Conservation (phyloP, 2,888 invertebrate species). For the Drymonia ruficornis region DNA sequence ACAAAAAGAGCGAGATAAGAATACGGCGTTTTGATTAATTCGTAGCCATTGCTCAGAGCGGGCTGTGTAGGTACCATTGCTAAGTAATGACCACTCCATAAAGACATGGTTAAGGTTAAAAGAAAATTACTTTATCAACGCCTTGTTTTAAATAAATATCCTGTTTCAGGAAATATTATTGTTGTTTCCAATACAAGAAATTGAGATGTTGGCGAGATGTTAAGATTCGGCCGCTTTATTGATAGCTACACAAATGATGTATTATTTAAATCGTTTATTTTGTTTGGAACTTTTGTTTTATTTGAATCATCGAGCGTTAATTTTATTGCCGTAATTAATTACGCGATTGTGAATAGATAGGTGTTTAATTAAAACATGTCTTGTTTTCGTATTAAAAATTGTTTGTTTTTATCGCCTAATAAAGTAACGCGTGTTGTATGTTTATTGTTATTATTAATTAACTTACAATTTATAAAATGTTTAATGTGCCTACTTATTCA, state of each 20-base stretch:
- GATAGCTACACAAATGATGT: conserved; percentile 80
- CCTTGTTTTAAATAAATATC: conserved; percentile 85
- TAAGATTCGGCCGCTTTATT: conserved; percentile 79
- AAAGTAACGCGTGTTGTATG: conserved; percentile 30
- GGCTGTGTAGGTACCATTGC: conserved; percentile 84
- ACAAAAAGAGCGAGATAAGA: conserved; percentile 72
- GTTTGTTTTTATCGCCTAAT: conserved; percentile 35
- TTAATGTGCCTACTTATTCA: conserved; percentile 28
- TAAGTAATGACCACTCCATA: conserved; percentile 85
- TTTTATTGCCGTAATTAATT: conserved; percentile 59
- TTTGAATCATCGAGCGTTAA: conserved; percentile 53
- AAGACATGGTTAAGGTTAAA: conserved; percentile 85
- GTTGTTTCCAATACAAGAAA: conserved; percentile 83
- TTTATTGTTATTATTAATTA: conserved; percentile 32
- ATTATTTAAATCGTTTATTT: conserved; percentile 74
- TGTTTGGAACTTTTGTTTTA: conserved; percentile 55
- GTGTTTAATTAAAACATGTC: conserved; percentile 50
- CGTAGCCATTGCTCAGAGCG: conserved; percentile 83
- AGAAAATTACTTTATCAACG: conserved; percentile 86
- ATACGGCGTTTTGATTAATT: conserved; percentile 85
- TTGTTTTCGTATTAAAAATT: conserved; percentile 42
- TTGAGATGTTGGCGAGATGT: conserved; percentile 81
- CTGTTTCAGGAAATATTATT: conserved; percentile 85
- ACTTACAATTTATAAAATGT: conserved; percentile 20
- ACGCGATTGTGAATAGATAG: conserved; percentile 51